Conservation (phyloP, 2,113 vertebrate species). For the Tringa solitaria region DNA sequence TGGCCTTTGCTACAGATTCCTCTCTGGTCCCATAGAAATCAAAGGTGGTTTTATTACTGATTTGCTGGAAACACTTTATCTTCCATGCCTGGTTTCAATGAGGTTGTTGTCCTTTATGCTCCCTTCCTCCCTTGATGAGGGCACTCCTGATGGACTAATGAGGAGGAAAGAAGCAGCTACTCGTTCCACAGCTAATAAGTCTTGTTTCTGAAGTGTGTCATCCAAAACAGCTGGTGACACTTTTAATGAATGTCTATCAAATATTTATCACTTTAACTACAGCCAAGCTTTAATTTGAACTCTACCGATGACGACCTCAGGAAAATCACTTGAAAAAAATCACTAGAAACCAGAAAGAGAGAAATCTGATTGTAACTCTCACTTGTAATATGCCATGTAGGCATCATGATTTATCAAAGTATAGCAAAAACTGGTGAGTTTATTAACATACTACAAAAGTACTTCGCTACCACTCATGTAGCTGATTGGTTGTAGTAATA, state of each 20-base stretch:
- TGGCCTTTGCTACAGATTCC: neutral
- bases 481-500: neutral
- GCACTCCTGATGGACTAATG: neutral
- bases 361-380: neutral
- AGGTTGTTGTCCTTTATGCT: neutral
- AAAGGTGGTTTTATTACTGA: neutral
- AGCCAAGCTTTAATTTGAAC: neutral
- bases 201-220: neutral
- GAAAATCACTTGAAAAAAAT: neutral
- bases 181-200: neutral
- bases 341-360: neutral
- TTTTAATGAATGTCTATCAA: conserved; percentile 21
- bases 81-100: neutral
- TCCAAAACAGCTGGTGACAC: conserved; percentile 7
- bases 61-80: neutral
- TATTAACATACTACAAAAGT: neutral
- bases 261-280: conserved; percentile 1
- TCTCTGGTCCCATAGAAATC: neutral
- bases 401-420: neutral
- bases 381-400: neutral
- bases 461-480: neutral
- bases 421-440: neutral
- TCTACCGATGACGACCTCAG: neutral
- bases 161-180: conserved; percentile 1
- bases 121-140: neutral